Conservation (phyloP, 2,888 invertebrate genomes). For the Lasiommata megera region DNA sequence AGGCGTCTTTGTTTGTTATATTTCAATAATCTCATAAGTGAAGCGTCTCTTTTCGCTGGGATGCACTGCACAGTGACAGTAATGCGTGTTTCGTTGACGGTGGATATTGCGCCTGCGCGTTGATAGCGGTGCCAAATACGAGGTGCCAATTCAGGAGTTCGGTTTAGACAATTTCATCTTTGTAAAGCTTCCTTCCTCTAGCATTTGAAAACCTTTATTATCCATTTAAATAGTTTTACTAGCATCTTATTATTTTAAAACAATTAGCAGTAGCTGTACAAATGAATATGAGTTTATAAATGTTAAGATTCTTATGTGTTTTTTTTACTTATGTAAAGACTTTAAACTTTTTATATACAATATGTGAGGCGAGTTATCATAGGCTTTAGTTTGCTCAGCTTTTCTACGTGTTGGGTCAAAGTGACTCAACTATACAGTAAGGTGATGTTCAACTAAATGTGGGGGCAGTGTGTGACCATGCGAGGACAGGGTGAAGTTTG, state of each 20-base stretch:
- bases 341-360: not conserved
- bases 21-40: too few species aligned
- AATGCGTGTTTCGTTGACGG: not conserved
- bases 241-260: not conserved
- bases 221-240: slow-evolving; percentile 7
- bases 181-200: slow-evolving; percentile 20
- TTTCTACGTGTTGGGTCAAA: too few species aligned
- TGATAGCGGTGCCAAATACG: slow-evolving; percentile 72
- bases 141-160: slow-evolving; percentile 59
- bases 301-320: not conserved
- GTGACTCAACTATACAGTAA: too few species aligned
- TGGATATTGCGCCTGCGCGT: slow-evolving; percentile 13
- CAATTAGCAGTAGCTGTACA: not conserved
- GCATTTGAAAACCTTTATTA: not conserved
- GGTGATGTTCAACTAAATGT: too few species aligned
- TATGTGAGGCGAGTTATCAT: too few species aligned
- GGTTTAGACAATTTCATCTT: slow-evolving; percentile 20
- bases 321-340: not conserved
- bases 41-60: too few species aligned
- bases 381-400: too few species aligned
- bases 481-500: too few species aligned
- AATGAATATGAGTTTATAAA: not conserved
- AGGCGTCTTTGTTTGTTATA: too few species aligned
- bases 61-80: too few species aligned
- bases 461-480: too few species aligned